These are phyloP conservation scores for Carterocephalus palaemon DNA, from an alignment of 2,888 invertebrate species.

Conservation along the genomic window DNA sequence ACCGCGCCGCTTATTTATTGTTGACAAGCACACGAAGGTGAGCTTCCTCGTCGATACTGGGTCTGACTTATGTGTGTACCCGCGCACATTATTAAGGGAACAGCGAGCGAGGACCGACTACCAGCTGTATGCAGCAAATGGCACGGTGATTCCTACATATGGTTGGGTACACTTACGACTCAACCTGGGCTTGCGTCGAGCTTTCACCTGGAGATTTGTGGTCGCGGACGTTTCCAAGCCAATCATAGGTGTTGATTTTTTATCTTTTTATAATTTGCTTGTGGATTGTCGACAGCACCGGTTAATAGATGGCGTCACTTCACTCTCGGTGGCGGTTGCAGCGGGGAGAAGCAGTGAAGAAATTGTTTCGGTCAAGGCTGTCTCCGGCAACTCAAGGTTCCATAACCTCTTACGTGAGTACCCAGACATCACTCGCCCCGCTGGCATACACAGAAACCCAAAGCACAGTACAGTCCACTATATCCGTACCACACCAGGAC, in stretches of 20 bases:
- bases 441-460: too few relatives aligned
- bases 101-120: background rate
- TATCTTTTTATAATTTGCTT: conserved; percentile 16
- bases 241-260: conserved; percentile 25
- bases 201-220: conserved; percentile 21
- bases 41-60: background rate
- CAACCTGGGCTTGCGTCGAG: background rate
- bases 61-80: conserved; percentile 3
- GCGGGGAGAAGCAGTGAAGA: too few relatives aligned
- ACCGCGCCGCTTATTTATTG: background rate
- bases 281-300: conserved; percentile 19
- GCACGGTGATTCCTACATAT: background rate
- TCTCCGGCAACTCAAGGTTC: too few relatives aligned
- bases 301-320: conserved; percentile 8
- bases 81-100: too few relatives aligned
- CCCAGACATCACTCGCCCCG: too few relatives aligned
- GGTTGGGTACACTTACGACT: background rate
- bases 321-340: too few relatives aligned
- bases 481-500: too few relatives aligned
- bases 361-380: too few relatives aligned
- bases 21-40: background rate
- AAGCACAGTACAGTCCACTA: too few relatives aligned
- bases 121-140: background rate
- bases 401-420: too few relatives aligned
- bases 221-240: conserved; percentile 21